Conservation (phyloP, 1,140 invertebrate genomes). For the Idris sp. region DNA sequence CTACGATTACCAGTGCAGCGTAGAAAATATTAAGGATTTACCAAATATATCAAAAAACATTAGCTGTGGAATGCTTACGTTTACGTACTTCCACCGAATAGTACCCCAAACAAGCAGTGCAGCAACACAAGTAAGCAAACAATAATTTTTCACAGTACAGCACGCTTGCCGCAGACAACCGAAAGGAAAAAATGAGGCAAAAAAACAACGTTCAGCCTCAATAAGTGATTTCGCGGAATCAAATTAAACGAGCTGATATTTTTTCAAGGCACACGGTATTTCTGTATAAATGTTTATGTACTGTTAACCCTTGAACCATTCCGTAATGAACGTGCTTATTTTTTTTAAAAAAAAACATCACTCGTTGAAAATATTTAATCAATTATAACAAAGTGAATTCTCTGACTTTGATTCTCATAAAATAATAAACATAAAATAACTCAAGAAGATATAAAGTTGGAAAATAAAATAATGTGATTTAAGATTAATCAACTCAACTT, state of each 20-base stretch:
- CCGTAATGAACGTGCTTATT: too few species aligned
- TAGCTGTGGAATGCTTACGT: slow-evolving; percentile 75
- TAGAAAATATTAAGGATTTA: slow-evolving; percentile 69
- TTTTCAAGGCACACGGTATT: background rate
- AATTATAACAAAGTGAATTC: too few species aligned
- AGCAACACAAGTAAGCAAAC: too few species aligned
- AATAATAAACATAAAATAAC: too few species aligned
- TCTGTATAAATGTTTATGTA: background rate
- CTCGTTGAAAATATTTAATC: too few species aligned
- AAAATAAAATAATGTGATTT: too few species aligned
- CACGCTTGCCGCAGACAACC: slow-evolving; percentile 20
- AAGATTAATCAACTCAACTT: too few species aligned
- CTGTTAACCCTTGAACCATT: background rate
- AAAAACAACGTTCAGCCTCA: slow-evolving; percentile 16
- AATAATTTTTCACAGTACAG: slow-evolving; percentile 24
- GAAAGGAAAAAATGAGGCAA: slow-evolving; percentile 21
- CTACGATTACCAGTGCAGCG: slow-evolving; percentile 72
- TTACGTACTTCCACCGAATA: slow-evolving; percentile 74
- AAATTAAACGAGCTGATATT: background rate
- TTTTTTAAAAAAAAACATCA: too few species aligned
- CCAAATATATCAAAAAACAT: slow-evolving; percentile 75
- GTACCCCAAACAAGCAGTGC: slow-evolving; percentile 70
- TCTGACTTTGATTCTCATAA: too few species aligned
- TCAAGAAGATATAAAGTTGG: too few species aligned
- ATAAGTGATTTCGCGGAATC: slow-evolving; percentile 8